Conservation (phyloP, 2,797 vertebrate genomes). For the Silurus lanzhouensis region DNA sequence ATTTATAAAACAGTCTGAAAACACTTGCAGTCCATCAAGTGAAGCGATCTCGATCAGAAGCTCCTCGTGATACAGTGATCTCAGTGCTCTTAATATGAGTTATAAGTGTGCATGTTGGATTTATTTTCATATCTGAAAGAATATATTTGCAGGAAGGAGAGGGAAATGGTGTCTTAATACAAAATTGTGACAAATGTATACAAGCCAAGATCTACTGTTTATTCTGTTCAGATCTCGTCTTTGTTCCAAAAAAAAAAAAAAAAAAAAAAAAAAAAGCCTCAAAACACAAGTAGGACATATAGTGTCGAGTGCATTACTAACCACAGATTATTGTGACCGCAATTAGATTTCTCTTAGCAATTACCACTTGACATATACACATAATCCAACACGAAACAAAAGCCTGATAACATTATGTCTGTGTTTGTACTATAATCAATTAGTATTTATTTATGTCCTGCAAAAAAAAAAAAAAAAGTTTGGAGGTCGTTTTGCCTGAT, state of each 20-base stretch:
- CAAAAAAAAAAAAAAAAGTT: background rate
- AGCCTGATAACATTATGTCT: background rate
- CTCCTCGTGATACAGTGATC: background rate
- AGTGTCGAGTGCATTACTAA: background rate
- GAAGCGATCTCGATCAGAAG: background rate
- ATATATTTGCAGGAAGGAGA: slow-evolving; percentile 1
- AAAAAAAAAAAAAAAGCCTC: background rate
- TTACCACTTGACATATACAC: background rate
- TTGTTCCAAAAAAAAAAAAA: background rate
- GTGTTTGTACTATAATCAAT: background rate
- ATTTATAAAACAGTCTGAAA: slow-evolving; percentile 26
- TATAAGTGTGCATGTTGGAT: background rate
- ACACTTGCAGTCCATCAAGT: background rate
- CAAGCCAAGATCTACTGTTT: slow-evolving; percentile 2
- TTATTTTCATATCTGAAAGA: slow-evolving; percentile 8
- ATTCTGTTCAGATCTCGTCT: background rate
- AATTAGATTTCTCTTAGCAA: slow-evolving; percentile 7
- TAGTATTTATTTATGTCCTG: background rate
- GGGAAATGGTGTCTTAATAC: background rate
- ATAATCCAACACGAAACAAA: slow-evolving; percentile 3
- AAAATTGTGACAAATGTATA: slow-evolving; percentile 23
- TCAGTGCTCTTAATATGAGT: slow-evolving; percentile 1
- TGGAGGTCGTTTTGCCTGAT: slow-evolving; percentile 32
- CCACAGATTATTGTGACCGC: background rate
- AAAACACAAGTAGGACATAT: background rate